Conservation (phyloP, 2,113 vertebrate species). For the Periophthalmodon schlosseri region DNA sequence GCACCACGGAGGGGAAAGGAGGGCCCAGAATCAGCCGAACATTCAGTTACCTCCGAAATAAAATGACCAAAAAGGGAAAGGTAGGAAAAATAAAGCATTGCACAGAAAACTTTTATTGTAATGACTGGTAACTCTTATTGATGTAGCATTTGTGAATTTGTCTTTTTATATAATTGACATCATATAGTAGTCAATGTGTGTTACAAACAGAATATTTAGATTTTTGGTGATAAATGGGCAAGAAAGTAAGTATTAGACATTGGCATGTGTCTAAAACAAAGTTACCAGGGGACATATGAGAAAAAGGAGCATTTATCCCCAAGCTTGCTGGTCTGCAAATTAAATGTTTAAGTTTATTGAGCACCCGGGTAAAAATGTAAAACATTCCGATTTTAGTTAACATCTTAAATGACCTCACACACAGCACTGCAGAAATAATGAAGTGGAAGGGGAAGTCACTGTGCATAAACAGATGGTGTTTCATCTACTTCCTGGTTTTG, state of each 20-base stretch:
- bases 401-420: neutral
- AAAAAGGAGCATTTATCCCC: neutral
- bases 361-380: neutral
- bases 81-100: conserved; percentile 38
- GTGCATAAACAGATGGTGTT: neutral
- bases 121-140: neutral
- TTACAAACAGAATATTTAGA: too few relatives aligned
- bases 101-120: neutral
- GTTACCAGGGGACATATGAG: neutral
- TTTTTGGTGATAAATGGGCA: too few relatives aligned
- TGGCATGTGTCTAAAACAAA: neutral
- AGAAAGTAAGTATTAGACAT: too few relatives aligned
- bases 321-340: neutral
- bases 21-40: conserved; percentile 92
- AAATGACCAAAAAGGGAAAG: conserved; percentile 94
- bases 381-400: neutral
- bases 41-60: conserved; percentile 94
- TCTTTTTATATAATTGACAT: neutral
- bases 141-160: neutral
- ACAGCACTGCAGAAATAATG: neutral
- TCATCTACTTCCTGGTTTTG: neutral
- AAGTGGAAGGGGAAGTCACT: conserved; percentile 1
- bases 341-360: neutral
- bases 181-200: too few relatives aligned
- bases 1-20: conserved; percentile 81